Evolutionary conservation across 1,140 invertebrate genomes (phyloP).

Genomic region (Pseudobourletiella spinata): DNA sequence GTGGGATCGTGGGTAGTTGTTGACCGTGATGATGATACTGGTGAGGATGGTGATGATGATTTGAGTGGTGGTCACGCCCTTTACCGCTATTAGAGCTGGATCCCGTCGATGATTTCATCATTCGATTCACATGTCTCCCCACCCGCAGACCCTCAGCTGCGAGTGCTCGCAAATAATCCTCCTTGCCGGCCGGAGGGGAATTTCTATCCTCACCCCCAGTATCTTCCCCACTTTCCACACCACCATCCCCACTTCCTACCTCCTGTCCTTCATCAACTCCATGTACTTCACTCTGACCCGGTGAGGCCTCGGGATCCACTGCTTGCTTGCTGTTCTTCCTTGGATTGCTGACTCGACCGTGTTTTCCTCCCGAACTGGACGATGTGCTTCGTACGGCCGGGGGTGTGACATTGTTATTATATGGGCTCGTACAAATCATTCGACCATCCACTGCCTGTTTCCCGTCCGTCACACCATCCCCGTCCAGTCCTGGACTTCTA

Average conservation of each 20-base stretch:
- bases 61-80: conserved; percentile 6
- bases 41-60: not conserved
- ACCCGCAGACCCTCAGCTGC: conserved; percentile 30
- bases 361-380: not conserved
- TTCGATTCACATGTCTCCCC: conserved; percentile 28
- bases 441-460: not conserved
- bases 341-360: no score
- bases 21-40: conserved; percentile 3
- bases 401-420: not conserved
- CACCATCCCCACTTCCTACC: not conserved
- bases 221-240: not conserved
- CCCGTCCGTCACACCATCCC: conserved; percentile 5
- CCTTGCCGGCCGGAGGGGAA: conserved; percentile 8
- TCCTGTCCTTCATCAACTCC: conserved; percentile 4
- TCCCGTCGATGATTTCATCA: conserved; percentile 15
- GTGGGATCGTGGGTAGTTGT: not conserved
- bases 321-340: not conserved
- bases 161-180: conserved; percentile 29
- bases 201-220: not conserved
- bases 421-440: conserved; percentile 1
- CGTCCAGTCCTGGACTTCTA: conserved; percentile 7
- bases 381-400: not conserved
- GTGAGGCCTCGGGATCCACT: not conserved
- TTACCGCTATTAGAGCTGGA: not conserved
- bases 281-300: conserved; percentile 2